Conservation (phyloP, 2,888 invertebrate species). For the Zaprionus lineosus region DNA sequence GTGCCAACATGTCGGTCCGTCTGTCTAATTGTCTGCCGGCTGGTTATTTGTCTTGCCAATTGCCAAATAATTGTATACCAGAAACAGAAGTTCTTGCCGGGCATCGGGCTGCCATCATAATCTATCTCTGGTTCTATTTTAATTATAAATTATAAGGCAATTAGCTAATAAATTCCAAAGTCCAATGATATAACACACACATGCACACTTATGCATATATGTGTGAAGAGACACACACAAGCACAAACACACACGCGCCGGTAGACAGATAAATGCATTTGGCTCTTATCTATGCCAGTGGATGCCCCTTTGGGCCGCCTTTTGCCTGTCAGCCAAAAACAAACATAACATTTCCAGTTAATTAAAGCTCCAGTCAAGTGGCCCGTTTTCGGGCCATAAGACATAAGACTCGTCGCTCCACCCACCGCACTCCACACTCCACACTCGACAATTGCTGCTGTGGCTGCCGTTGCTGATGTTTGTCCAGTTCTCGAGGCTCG, state of each 20-base stretch:
- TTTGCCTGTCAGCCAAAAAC: constrained; percentile 55
- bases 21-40: background rate
- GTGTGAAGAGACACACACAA: background rate
- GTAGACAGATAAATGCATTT: constrained; percentile 26
- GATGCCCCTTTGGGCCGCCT: constrained; percentile 32
- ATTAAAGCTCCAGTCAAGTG: constrained; percentile 77
- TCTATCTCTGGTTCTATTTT: constrained; percentile 27
- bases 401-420: constrained; percentile 1
- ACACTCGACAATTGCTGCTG: constrained; percentile 21
- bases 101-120: constrained; percentile 27
- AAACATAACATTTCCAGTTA: constrained; percentile 77
- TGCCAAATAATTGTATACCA: constrained; percentile 37
- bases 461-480: constrained; percentile 42
- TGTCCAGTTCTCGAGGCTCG: constrained; percentile 47
- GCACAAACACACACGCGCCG: background rate
- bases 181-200: constrained; percentile 45
- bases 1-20: background rate
- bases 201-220: constrained; percentile 6
- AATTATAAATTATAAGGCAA: constrained; percentile 70
- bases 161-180: constrained; percentile 65
- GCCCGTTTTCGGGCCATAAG: constrained; percentile 31
- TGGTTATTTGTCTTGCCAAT: constrained; percentile 41
- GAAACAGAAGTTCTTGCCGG: constrained; percentile 22
- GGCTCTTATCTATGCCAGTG: constrained; percentile 40
- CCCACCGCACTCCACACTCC: constrained; percentile 10